phyloP scores from a whole-genome alignment of 2,113 vertebrate species.

The Rhinopomastus cyanomelas region DNA sequence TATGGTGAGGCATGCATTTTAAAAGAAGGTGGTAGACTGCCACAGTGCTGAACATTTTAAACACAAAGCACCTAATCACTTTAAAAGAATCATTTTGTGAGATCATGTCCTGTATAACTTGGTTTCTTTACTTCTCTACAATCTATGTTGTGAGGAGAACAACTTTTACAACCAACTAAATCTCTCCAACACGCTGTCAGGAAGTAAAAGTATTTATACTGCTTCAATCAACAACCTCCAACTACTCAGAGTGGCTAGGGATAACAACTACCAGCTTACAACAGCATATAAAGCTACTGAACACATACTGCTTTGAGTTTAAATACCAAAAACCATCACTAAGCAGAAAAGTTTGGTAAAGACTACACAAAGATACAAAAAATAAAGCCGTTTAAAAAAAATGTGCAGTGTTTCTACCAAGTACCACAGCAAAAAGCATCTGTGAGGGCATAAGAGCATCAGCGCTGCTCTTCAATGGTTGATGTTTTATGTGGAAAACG shows the following conservation, averaged over 20 bases:
- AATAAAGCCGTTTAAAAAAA: background rate
- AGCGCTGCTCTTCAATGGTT: background rate
- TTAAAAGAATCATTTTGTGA: background rate
- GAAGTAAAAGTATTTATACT: background rate
- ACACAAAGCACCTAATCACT: background rate
- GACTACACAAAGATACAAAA: background rate
- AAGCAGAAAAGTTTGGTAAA: background rate
- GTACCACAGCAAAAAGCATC: background rate
- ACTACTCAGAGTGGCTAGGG: background rate
- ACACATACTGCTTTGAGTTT: background rate
- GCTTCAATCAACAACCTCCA: background rate
- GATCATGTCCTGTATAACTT: background rate
- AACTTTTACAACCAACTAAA: background rate
- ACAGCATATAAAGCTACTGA: background rate
- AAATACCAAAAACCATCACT: background rate
- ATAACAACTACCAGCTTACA: background rate
- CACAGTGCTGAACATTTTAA: fast-evolving
- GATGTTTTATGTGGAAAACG: background rate
- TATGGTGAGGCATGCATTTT: background rate
- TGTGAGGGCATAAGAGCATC: background rate
- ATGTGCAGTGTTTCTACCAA: background rate
- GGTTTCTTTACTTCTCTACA: background rate
- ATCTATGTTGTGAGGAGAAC: background rate
- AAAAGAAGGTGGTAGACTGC: background rate
- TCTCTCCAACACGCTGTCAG: background rate